Evolutionary conservation across 23 tunicate species (phyloP), one percentile per base, ranked within the genome.

Genomic region (Trididemnum nubilum): DNA sequence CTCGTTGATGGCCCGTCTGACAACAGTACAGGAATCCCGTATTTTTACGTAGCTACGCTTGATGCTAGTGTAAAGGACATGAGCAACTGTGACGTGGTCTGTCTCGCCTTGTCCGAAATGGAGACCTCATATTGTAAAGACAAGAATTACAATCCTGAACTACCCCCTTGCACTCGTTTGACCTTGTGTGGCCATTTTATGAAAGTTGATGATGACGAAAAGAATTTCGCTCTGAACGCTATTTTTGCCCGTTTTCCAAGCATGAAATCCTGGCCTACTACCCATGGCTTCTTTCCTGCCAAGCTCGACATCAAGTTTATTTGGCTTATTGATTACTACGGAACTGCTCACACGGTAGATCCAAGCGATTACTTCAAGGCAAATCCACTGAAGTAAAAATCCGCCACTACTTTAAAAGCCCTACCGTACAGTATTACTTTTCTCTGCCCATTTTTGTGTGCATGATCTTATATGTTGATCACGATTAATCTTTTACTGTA

Each of bases 21-120:
- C 5, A 85, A 89, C 66, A 77, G 89, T 71, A 81, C 96, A 24
- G 99, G 99, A 37, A 44, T 85, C 22, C 99, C 99, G 4, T 95
- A 95, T 36, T 89, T 95, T 36, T 95, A 85, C 52, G 83, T 90
- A 9, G 32, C 65, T 25, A 35, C 61, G 30, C 9, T 71, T 3
- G 96, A 90, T 50, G 54, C 31, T 2, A 85, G 85, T 54, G 63
- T 83, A 34, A 33, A 40, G 23, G 99, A 95, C 44, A 36, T 82
- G 1, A 33, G 27, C 31, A 63, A 60, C 2, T 61, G 81, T 51
- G 61, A 88, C 29, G 36, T 15, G n/a, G 82, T 82, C 4, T 95
- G 91, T 5, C 9, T 95, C 15, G 73, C 96, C 39, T 54, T 95
- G 29, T 70, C 92, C 1, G 99, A 89, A 65, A 44, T 69, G 25